These are phyloP conservation scores for Hypanus sabinus DNA, from an alignment of 2,113 vertebrate species.

Conservation along the genomic window DNA sequence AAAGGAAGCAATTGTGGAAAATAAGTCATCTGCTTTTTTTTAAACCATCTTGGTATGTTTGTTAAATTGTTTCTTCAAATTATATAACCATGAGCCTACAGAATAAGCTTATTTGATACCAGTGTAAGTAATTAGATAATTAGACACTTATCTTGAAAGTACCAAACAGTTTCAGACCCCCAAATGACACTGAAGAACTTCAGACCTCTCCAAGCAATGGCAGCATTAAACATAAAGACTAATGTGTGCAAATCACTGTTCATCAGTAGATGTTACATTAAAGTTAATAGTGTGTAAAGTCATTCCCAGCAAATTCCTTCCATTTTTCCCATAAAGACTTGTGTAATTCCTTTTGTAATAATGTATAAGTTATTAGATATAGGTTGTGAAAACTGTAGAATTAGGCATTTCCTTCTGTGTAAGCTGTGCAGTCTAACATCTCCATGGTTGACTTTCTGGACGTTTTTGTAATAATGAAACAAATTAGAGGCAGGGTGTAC, in stretches of 20 bases:
- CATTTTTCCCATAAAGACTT: background rate
- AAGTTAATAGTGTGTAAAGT: background rate
- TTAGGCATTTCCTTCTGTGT: too few relatives aligned
- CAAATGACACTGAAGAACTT: background rate
- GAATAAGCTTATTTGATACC: background rate
- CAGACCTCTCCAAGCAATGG: background rate
- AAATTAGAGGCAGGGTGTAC: background rate
- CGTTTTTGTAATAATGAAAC: background rate
- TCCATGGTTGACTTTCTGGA: background rate
- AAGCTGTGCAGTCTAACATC: background rate
- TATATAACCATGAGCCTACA: background rate
- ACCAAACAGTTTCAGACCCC: too few relatives aligned
- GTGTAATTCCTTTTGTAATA: background rate
- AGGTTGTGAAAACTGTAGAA: conserved; percentile 11
- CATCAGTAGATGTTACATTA: background rate
- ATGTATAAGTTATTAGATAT: background rate
- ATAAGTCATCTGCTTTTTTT: background rate
- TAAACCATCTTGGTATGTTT: background rate
- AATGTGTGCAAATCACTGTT: background rate
- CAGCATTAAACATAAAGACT: background rate
- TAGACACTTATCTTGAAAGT: background rate
- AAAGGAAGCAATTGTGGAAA: background rate
- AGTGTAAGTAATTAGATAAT: background rate
- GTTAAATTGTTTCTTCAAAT: background rate
- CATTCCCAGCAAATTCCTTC: background rate